Conservation (phyloP, 2,888 invertebrate genomes). For the Ptychoptera contaminata region DNA sequence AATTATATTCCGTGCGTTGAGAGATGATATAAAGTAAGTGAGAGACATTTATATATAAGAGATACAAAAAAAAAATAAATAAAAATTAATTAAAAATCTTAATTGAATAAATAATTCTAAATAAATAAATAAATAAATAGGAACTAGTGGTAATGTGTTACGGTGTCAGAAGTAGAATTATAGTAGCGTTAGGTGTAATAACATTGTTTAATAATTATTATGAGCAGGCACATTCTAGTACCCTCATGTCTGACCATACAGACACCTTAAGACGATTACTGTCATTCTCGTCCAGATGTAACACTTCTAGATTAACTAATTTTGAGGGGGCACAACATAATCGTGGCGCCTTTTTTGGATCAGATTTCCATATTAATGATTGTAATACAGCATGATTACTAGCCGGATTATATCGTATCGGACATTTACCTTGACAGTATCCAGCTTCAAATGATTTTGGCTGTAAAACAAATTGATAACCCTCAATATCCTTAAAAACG, state of each 20-base stretch:
- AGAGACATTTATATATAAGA: no score
- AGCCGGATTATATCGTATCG: slow-evolving; percentile 49
- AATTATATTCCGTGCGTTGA: no score
- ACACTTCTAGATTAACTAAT: slow-evolving; percentile 44
- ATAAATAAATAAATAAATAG: no score
- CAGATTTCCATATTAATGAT: slow-evolving; percentile 46
- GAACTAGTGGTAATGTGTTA: no score
- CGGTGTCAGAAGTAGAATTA: no score
- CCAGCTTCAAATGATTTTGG: slow-evolving; percentile 57
- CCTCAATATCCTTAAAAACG: slow-evolving; percentile 45
- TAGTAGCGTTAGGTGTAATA: no score
- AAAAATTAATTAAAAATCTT: no score
- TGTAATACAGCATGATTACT: slow-evolving; percentile 55
- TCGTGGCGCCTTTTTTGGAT: slow-evolving; percentile 34
- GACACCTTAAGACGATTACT: slow-evolving; percentile 44
- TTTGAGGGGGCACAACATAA: slow-evolving; percentile 57
- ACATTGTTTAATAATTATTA: slow-evolving; percentile 20
- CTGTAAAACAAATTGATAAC: slow-evolving; percentile 47
- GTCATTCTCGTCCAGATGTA: slow-evolving; percentile 47
- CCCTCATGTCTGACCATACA: slow-evolving; percentile 54
- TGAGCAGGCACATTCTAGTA: slow-evolving; percentile 56
- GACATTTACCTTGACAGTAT: slow-evolving; percentile 53
- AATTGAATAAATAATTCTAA: no score
- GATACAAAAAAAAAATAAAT: no score
- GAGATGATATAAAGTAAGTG: no score